Base-by-base conservation (phyloP, 2,888 invertebrate genomes). In the Phlogophora meticulosa region DNA sequence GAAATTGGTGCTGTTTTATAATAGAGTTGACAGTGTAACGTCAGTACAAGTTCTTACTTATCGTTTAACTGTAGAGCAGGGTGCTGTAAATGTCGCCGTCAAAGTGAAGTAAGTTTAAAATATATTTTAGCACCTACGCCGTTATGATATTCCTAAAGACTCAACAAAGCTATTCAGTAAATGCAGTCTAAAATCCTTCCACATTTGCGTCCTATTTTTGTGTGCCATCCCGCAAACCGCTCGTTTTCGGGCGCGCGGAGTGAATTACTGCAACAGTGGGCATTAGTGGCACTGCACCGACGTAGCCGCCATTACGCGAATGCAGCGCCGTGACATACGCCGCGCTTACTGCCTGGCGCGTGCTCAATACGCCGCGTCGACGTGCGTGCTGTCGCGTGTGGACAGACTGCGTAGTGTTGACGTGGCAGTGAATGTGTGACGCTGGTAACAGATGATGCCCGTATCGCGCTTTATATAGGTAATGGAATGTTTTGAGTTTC, bases 251-350 rank as follows among this genome's bases (percentile, higher is more conserved):
- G 7, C 56, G 42, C 22, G 17, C 43, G 17, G 15, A 61, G 60
- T 57, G 15, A 64, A 57, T 45, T 42, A 60, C n/a, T 60, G 53
- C 52, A 45, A 53, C 36, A 10, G 45, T n/a, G 60, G 15, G 40
- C 56, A 58, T 76, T 58, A 71, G 65, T 36, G 69, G 76, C n/a
- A 28, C 40, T 57, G 43, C 38, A 43, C 65, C 17, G 42, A 17
- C 32, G 63, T 52, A 24, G 42, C 38, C 15, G 34, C 63, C 53
- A 64, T 77, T 55, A 55, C 53, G 13, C 52, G 68, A 64, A 55
- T 55, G 49, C 13, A 45, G 43, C 45, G 38, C n/a, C 5, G 28
- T 28, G 28, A 2, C 28, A 28, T 28, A n/a, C 24, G 46, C 13
- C 48, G 46, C 22, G 55, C 51, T 42, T 15, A 15, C 20, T 42